A percentile compares a stretch with the other conserved stretches of the same genome.
phyloP scores from a whole-genome alignment of 2,888 invertebrate species.

The Endomychus coccineus region DNA sequence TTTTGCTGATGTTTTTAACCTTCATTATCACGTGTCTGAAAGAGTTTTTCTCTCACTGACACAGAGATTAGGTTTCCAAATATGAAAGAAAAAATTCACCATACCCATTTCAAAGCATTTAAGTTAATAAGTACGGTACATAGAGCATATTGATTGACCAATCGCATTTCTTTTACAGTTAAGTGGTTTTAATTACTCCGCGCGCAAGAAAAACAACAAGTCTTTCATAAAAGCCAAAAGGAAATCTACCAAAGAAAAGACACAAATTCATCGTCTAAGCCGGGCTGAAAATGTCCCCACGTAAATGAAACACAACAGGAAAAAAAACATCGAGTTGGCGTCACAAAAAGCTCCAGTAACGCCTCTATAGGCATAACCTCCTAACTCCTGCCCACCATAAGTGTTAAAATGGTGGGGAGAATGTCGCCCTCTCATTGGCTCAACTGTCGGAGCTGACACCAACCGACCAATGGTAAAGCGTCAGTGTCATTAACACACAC shows the following conservation, averaged over 20 bases:
- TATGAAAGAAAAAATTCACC: too few species aligned
- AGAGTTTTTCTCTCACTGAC: too few species aligned
- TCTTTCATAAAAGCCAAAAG: conserved; percentile 10
- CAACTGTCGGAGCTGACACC: conserved; percentile 38
- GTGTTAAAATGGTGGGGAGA: conserved; percentile 45
- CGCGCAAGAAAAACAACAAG: conserved; percentile 4
- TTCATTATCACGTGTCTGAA: too few species aligned
- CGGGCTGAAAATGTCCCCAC: conserved; percentile 20
- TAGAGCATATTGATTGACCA: too few species aligned
- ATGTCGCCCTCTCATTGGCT: conserved; percentile 43
- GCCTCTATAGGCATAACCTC: conserved; percentile 42
- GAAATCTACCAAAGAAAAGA: conserved; percentile 11
- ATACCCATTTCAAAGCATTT: too few species aligned
- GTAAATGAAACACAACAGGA: conserved; percentile 22
- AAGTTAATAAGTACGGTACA: too few species aligned
- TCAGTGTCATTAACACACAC: conserved; percentile 46
- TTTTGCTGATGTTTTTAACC: too few species aligned
- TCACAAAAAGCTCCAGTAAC: conserved; percentile 41
- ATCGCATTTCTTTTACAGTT: conserved; percentile 11
- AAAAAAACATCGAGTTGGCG: conserved; percentile 18
- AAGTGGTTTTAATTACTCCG: too few species aligned
- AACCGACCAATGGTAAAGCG: conserved; percentile 39
- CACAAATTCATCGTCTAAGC: conserved; percentile 16
- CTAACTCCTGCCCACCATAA: conserved; percentile 41
- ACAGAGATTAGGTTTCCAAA: too few species aligned